Percentiles rank a stretch among this genome's conserved stretches.
Conservation (phyloP, 1,140 invertebrate genomes). For the Tetragonula clypearis region DNA sequence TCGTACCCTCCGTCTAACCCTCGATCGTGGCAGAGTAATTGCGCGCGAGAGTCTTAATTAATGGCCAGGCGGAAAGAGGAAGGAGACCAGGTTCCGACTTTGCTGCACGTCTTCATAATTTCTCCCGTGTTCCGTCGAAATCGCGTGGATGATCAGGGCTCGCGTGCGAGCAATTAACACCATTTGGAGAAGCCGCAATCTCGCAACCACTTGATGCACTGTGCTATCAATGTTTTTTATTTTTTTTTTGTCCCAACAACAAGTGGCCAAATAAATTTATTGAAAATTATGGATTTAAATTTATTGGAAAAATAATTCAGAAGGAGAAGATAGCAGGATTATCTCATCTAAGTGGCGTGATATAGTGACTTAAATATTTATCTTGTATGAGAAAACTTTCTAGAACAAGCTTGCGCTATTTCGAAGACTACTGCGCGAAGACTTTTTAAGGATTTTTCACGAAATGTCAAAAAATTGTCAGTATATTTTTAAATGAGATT, state of each 20-base stretch:
- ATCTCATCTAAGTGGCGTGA: too few species aligned
- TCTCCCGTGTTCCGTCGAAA: background rate
- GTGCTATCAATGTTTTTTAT: background rate
- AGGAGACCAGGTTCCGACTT: constrained; percentile 10
- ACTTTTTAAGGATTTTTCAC: too few species aligned
- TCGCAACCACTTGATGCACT: background rate
- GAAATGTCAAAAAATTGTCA: too few species aligned
- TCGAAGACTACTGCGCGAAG: too few species aligned
- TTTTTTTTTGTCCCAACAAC: background rate
- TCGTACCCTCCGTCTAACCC: background rate
- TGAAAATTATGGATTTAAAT: too few species aligned
- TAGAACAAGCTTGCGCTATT: too few species aligned
- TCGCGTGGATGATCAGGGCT: constrained; percentile 24
- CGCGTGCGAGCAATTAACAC: constrained; percentile 27
- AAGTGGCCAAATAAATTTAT: too few species aligned
- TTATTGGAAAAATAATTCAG: background rate
- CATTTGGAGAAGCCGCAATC: background rate
- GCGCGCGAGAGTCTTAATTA: constrained; percentile 36
- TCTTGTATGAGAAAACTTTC: too few species aligned
- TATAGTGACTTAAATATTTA: too few species aligned
- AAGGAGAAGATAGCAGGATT: background rate
- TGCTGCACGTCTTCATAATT: constrained; percentile 36
- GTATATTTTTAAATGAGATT: too few species aligned
- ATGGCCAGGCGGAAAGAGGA: constrained; percentile 20
- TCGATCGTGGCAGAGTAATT: constrained; percentile 16